Evolutionary conservation across 2,888 invertebrate species (phyloP).

Genomic region (Drosophila pegasa): DNA sequence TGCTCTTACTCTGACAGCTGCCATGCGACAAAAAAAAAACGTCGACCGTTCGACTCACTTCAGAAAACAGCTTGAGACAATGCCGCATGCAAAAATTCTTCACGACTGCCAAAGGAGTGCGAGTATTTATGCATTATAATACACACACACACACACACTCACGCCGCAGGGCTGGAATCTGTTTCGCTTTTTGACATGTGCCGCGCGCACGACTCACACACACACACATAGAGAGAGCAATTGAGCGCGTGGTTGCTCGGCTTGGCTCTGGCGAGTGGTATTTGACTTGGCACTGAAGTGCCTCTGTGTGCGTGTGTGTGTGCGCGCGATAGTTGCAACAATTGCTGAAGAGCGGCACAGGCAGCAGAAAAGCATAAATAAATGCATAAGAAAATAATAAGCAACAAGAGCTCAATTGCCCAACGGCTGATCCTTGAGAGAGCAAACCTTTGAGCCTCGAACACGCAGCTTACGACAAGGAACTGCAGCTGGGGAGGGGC

Average conservation of each 20-base stretch:
- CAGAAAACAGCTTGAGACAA: slow-evolving; percentile 81
- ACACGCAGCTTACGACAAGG: not conserved
- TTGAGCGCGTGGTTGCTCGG: slow-evolving; percentile 19
- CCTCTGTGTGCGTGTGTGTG: not conserved
- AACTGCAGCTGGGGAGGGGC: not conserved
- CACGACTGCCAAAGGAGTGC: slow-evolving; percentile 40
- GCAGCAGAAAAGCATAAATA: slow-evolving; percentile 2
- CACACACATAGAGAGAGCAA: slow-evolving; percentile 14
- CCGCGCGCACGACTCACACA: slow-evolving; percentile 67
- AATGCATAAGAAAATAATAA: slow-evolving; percentile 17
- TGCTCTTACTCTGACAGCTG: slow-evolving; percentile 52
- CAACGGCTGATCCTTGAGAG: slow-evolving; percentile 49
- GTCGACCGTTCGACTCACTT: slow-evolving; percentile 71
- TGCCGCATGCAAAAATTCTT: slow-evolving; percentile 73
- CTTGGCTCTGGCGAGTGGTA: slow-evolving; percentile 16
- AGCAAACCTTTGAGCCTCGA: slow-evolving; percentile 35
- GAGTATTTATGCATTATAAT: slow-evolving; percentile 65
- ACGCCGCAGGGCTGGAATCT: slow-evolving; percentile 48
- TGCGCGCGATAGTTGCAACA: slow-evolving; percentile 53
- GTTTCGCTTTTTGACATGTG: slow-evolving; percentile 74
- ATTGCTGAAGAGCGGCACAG: slow-evolving; percentile 35
- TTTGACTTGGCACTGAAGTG: slow-evolving; percentile 58
- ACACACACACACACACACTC: slow-evolving; percentile 27
- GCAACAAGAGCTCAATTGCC: slow-evolving; percentile 46
- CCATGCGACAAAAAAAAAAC: slow-evolving; percentile 57